phyloP scores from a whole-genome alignment of 2,888 invertebrate genomes.

The Hartigia nigra region DNA sequence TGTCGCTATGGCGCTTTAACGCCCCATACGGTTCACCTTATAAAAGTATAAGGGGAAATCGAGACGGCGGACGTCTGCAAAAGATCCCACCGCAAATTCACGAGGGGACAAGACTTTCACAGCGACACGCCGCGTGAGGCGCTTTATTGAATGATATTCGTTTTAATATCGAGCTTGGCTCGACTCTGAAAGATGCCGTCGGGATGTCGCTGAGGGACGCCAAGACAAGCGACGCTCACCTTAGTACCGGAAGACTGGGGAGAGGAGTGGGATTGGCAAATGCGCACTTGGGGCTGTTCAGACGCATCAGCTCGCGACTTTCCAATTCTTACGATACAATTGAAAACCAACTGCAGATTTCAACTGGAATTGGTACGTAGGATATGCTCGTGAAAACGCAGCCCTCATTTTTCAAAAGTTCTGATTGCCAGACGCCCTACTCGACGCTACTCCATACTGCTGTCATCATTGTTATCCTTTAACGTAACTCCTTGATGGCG shows the following conservation, averaged over 20 bases:
- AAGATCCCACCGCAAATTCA: not conserved
- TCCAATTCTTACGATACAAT: not conserved
- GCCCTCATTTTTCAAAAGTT: not conserved
- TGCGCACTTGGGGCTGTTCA: not conserved
- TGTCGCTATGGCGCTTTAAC: not conserved
- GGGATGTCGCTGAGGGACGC: not conserved
- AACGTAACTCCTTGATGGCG: not conserved
- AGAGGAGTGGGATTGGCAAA: not conserved
- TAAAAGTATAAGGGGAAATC: not conserved
- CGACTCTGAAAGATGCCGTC: not conserved
- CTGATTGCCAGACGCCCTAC: not conserved
- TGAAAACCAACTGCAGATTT: not conserved
- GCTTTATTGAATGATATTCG: slow-evolving; percentile 33
- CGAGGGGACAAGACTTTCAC: slow-evolving; percentile 11
- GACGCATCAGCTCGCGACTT: too few species aligned
- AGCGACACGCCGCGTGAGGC: slow-evolving; percentile 8
- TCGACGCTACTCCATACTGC: not conserved
- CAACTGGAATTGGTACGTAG: not conserved
- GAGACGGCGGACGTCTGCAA: not conserved
- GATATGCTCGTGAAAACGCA: not conserved
- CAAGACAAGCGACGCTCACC: not conserved
- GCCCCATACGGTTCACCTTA: not conserved
- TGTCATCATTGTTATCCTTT: not conserved
- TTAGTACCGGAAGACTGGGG: not conserved
- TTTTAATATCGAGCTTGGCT: slow-evolving; percentile 31